Conservation (phyloP, 1,140 invertebrate genomes). For the Gryon sp. region DNA sequence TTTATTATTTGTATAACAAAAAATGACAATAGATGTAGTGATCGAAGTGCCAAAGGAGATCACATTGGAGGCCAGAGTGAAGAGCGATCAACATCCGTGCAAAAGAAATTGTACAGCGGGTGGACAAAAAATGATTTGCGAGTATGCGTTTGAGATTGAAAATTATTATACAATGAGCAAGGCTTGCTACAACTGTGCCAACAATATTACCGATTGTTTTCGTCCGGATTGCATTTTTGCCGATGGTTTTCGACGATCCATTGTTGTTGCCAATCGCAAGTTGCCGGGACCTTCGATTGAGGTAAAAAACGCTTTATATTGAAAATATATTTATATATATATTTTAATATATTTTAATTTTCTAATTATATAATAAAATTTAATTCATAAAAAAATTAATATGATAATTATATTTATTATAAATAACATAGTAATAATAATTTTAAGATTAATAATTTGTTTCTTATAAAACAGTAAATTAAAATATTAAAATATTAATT, state of each 20-base stretch:
- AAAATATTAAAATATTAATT: too few relatives aligned
- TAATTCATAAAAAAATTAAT: too few relatives aligned
- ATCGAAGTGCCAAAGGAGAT: constrained; percentile 25
- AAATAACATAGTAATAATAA: too few relatives aligned
- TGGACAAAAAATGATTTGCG: constrained; percentile 83
- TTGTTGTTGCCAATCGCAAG: constrained; percentile 90
- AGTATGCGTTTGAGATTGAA: constrained; percentile 87
- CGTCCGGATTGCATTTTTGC: constrained; percentile 89
- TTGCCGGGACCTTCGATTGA: constrained; percentile 92
- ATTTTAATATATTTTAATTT: too few relatives aligned
- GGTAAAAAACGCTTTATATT: too few relatives aligned
- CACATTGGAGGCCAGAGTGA: background rate
- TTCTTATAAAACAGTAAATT: too few relatives aligned
- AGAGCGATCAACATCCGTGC: constrained; percentile 74
- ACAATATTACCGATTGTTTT: constrained; percentile 86
- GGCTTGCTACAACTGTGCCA: constrained; percentile 92
- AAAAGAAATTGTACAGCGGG: constrained; percentile 79
- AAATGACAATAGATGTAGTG: constrained; percentile 40
- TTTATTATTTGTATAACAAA: too few relatives aligned
- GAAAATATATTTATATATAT: constrained; percentile 1
- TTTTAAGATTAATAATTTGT: too few relatives aligned
- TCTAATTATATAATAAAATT: too few relatives aligned
- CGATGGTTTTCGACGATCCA: constrained; percentile 86
- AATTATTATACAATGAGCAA: constrained; percentile 91
- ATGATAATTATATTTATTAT: too few relatives aligned